Evolutionary conservation across 2,113 vertebrate species (phyloP), one percentile per base, ranked within the genome.

Genomic region (Mirza zaza): DNA sequence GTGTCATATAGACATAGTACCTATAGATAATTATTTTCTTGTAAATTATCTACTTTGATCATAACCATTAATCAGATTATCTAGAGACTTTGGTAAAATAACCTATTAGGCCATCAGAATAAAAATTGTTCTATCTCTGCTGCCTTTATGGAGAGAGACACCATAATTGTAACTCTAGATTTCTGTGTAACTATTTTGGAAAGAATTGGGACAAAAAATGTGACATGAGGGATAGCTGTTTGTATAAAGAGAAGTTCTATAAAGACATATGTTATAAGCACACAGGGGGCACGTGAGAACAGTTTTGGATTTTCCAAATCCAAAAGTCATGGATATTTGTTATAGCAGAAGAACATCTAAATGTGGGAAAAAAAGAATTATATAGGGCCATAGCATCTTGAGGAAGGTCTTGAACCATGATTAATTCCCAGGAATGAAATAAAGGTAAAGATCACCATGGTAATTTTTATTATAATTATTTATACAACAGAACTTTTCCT

Each of bases 211-310:
- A 67, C 7, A 77, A 90, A 90, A 92, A 71, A n/a, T 87, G 2
- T 81, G 14, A 57, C 20, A 0, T 76, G 59, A 84, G 11, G 15
- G 10, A 67, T 6, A 87, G 36, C 7, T 84, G 2, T 84, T 67
- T 93, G 10, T 95, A 94, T 87, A 87, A 61, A 73, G 48, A 63
- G 32, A 93, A 81, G 4, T 75, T 81, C 32, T 75, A n/a, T 52
- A 32, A 84, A 80, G 45, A 12, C 27, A 57, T 25, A 42, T 68
- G 17, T 65, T 85, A 36, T 48, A 81, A 90, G 86, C 6, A 81
- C 34, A 55, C 29, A 67, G 6, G 70, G 10, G 61, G 2, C 23
- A 42, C 48, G 36, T 7, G 20, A 27, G 55, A 68, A 79, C 15
- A 79, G 7, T 21, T 67, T 76, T 23, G 20, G 29, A 45, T 61